phyloP scores from a whole-genome alignment of 2,113 vertebrate genomes.

The Rhynchomys soricoides region DNA sequence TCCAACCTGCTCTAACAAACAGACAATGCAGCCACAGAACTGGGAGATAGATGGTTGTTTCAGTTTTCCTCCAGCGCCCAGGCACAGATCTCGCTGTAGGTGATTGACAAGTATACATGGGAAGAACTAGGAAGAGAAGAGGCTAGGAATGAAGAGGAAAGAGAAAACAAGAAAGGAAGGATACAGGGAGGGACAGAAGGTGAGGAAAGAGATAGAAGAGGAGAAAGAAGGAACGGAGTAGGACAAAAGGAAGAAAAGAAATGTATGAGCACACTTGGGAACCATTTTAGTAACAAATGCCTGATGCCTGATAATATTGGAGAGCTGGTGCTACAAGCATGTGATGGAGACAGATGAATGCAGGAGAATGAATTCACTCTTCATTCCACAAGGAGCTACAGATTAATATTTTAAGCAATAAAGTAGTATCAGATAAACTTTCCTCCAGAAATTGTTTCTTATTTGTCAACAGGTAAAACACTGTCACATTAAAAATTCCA shows the following conservation, averaged over 20 bases:
- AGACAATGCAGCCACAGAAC: not conserved
- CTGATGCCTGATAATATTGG: not conserved
- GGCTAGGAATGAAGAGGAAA: not conserved
- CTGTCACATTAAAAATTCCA: constrained; percentile 14
- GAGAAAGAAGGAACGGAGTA: not conserved
- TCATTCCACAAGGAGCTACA: constrained; percentile 34
- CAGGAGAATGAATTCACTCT: not conserved
- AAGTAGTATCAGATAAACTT: constrained; percentile 47
- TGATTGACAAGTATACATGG: not conserved
- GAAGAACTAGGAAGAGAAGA: not conserved
- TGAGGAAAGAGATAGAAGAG: not conserved
- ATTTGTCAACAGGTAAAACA: constrained; percentile 49
- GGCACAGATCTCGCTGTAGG: not conserved
- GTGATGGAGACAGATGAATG: constrained; percentile 13
- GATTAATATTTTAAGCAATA: constrained; percentile 55
- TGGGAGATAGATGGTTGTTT: not conserved
- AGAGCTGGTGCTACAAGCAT: not conserved
- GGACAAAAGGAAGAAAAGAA: not conserved
- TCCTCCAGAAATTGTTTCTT: constrained; percentile 17
- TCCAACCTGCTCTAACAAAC: not conserved
- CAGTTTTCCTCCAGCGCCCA: not conserved
- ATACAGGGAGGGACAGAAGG: not conserved
- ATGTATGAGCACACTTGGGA: not conserved
- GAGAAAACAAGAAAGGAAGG: not conserved
- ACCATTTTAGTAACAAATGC: constrained; percentile 39